Evolutionary conservation across 2,113 vertebrate genomes (phyloP), one percentile per base, ranked within the genome.

Genomic region (Cyanoderma ruficeps): DNA sequence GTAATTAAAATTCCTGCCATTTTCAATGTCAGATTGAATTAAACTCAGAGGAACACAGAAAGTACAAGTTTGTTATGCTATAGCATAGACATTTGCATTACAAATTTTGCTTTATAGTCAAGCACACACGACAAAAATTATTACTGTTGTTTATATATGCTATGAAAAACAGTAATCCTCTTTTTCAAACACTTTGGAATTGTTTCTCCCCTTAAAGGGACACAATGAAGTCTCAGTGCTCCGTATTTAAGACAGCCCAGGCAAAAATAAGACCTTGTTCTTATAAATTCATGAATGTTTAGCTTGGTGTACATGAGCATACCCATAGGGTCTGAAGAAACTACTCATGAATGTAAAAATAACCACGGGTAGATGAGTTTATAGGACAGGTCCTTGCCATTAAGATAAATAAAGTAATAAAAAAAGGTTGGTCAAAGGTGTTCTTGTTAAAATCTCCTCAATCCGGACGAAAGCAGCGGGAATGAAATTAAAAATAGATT

Each of bases 1-100:
- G 80, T 70, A 90, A 90, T 93, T 88, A 96, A 83, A 95, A 93
- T 97, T 88, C 88, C 65, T 94, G 39, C 67, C 50, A 76, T 93
- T 94, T 95, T 72, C 53, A 85, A 75, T 68, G 93, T 91, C 94
- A 92, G 41, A 60, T 77, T 83, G 76, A 94, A 88, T 96, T 88
- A 95, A 88, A 83, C 35, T 96, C 85, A 83, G 52, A 93, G 71
- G 17, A 88, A 75, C 31, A 64, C 44, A 92, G 47, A 90, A 61
- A 74, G 56, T 67, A 28, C 23, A 78, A 92, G 68, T 78, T 92
- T 94, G 59, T 94, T 96, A 78, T 37, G 57, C 56, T 70, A 52
- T 53, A 85, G 35, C 30, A 31, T 46, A 90, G 71, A 68, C 17
- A 86, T 96, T 78, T 95, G 72, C 87, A 55, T 96, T 78, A 92